Conservation (phyloP, 1,140 invertebrate species). For the Popillia japonica region DNA sequence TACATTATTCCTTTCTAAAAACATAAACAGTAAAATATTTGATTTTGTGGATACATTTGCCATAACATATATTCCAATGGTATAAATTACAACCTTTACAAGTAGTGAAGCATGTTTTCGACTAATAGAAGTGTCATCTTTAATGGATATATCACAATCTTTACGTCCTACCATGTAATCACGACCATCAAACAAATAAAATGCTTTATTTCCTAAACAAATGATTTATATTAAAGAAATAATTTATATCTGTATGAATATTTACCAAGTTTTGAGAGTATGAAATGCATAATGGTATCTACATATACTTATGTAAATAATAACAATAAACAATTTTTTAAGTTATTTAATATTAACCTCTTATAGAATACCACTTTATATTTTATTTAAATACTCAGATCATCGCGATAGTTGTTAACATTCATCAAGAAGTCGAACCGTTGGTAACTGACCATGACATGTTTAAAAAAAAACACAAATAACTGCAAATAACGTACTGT, state of each 20-base stretch:
- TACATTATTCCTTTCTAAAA: constrained; percentile 54
- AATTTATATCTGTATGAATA: neutral
- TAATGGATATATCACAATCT: constrained; percentile 48
- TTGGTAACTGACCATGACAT: too few relatives aligned
- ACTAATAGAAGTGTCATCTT: constrained; percentile 50
- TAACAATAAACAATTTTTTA: neutral
- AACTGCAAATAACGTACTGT: too few relatives aligned
- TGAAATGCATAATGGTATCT: neutral
- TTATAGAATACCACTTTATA: neutral
- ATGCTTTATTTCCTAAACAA: neutral
- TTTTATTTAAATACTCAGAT: neutral
- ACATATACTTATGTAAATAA: neutral
- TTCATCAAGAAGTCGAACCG: too few relatives aligned
- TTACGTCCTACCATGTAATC: constrained; percentile 45
- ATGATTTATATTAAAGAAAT: neutral
- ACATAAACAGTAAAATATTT: neutral
- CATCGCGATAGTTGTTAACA: neutral
- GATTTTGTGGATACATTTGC: neutral
- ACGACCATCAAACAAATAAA: constrained; percentile 2
- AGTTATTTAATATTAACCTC: neutral
- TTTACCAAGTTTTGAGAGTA: neutral
- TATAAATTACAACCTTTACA: constrained; percentile 38
- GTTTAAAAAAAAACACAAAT: too few relatives aligned
- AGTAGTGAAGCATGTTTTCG: constrained; percentile 46
- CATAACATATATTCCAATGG: neutral